Percentiles rank a stretch among this genome's conserved stretches.
phyloP scores from a whole-genome alignment of 1,140 invertebrate species.

The Metaphire vulgaris region DNA sequence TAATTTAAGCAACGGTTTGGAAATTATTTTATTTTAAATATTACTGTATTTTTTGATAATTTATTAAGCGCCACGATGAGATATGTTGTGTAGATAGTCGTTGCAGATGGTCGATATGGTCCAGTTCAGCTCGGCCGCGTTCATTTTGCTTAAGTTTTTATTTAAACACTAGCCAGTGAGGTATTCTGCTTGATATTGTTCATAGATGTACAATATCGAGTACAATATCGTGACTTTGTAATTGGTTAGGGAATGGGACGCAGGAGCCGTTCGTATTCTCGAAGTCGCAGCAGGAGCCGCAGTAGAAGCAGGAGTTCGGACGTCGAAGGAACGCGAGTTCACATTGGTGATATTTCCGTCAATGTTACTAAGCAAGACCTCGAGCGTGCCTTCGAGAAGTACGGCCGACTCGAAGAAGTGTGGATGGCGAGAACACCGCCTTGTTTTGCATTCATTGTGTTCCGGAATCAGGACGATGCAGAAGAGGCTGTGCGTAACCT shows the following conservation, averaged over 20 bases:
- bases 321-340: constrained; percentile 27
- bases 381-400: constrained; percentile 45
- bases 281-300: background rate
- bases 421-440: constrained; percentile 51
- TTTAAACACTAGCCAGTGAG: no score
- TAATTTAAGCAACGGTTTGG: no score
- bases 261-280: background rate
- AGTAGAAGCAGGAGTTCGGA: background rate
- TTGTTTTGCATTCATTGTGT: constrained; percentile 52
- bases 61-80: no score
- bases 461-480: constrained; percentile 46
- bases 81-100: no score
- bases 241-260: background rate
- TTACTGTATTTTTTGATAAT: no score
- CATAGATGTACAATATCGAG: constrained; percentile 15
- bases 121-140: no score
- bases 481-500: constrained; percentile 44
- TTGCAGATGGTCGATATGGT: no score
- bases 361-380: constrained; percentile 44
- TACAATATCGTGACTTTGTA: constrained; percentile 13
- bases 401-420: constrained; percentile 46
- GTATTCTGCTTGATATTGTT: no score
- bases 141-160: no score
- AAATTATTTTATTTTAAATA: no score
- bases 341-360: constrained; percentile 30